These are phyloP conservation scores for Agrilus mali DNA, from an alignment of 2,888 invertebrate genomes.

Conservation along the genomic window DNA sequence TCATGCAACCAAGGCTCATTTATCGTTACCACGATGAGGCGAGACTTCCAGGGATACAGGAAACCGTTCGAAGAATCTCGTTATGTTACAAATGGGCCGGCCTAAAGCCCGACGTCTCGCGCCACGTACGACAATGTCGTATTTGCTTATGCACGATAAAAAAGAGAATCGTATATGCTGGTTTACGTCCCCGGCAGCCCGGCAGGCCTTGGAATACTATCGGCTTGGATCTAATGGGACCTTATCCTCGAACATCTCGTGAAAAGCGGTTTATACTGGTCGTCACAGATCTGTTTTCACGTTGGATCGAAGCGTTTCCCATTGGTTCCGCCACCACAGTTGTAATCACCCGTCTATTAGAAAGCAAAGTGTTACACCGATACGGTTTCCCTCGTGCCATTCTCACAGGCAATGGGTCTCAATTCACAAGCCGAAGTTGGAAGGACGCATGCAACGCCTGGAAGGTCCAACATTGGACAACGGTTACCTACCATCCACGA, in stretches of 20 bases:
- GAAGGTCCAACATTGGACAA: too few relatives aligned
- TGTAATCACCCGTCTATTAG: too few relatives aligned
- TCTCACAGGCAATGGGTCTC: too few relatives aligned
- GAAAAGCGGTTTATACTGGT: constrained; percentile 12
- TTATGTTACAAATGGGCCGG: constrained; percentile 8
- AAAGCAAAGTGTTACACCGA: too few relatives aligned
- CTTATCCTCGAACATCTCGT: constrained; percentile 2
- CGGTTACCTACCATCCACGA: too few relatives aligned
- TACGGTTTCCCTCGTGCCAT: too few relatives aligned
- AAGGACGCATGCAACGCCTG: too few relatives aligned
- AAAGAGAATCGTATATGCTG: constrained; percentile 3
- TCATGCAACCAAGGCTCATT: neutral
- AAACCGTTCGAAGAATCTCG: constrained; percentile 9
- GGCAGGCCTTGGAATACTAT: constrained; percentile 6
- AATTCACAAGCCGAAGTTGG: too few relatives aligned
- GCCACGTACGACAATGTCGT: constrained; percentile 12
- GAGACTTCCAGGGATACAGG: constrained; percentile 15
- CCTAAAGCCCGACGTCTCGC: constrained; percentile 9
- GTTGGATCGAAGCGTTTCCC: too few relatives aligned
- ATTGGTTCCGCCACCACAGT: too few relatives aligned
- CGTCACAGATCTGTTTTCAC: constrained; percentile 13
- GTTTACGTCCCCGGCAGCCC: constrained; percentile 5
- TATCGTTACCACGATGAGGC: constrained; percentile 9
- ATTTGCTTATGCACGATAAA: constrained; percentile 5
- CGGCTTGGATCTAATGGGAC: constrained; percentile 9